These are phyloP conservation scores for Macropodus opercularis DNA, from an alignment of 2,797 vertebrate species.

Conservation along the genomic window DNA sequence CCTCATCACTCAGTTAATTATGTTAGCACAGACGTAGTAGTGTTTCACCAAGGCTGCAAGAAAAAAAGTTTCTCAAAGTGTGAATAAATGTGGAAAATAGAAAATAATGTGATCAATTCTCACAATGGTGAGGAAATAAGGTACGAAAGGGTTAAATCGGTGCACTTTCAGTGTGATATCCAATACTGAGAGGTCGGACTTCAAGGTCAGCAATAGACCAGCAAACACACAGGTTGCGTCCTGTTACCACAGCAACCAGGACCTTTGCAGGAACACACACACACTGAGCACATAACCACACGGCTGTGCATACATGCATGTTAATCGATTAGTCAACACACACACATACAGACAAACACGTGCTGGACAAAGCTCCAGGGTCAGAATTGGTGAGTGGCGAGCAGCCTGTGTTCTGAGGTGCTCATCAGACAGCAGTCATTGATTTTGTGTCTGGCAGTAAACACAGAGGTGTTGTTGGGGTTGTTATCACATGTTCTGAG, in stretches of 20 bases:
- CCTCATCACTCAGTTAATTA: no score
- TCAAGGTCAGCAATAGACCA: slow-evolving; percentile 21
- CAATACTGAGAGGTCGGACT: slow-evolving; percentile 20
- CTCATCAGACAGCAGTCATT: slow-evolving; percentile 40
- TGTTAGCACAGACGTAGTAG: no score
- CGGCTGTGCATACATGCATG: not conserved
- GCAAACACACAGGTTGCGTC: slow-evolving; percentile 6
- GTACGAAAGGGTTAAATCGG: not conserved
- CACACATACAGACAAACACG: slow-evolving; percentile 7
- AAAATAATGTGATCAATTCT: not conserved
- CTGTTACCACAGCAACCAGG: slow-evolving; percentile 25
- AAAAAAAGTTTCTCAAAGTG: no score
- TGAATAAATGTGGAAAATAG: no score
- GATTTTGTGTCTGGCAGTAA: slow-evolving; percentile 50
- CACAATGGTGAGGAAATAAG: not conserved
- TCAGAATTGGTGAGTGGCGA: slow-evolving; percentile 3
- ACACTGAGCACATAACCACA: not conserved
- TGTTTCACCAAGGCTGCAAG: no score
- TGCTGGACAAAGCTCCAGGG: slow-evolving; percentile 9
- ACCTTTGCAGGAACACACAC: not conserved
- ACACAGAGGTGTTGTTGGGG: slow-evolving; percentile 30
- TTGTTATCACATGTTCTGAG: slow-evolving; percentile 39
- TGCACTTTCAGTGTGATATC: not conserved
- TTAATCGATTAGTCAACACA: not conserved
- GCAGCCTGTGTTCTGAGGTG: slow-evolving; percentile 18